Conservation (phyloP, 2,888 invertebrate genomes). For the Drosophila incognita region DNA sequence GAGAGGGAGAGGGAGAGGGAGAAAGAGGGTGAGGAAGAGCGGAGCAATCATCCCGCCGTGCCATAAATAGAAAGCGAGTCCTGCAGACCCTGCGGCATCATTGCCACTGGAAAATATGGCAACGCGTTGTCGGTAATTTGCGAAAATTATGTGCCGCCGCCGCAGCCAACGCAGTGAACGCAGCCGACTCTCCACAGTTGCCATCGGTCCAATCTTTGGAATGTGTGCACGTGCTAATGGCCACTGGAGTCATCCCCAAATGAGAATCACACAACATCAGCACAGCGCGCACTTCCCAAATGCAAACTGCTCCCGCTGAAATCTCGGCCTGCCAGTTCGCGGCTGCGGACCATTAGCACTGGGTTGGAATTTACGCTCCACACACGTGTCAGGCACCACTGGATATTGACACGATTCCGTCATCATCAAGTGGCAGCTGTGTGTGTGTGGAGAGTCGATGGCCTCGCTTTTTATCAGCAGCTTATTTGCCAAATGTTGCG, state of each 20-base stretch:
- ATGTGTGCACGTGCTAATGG: conserved; percentile 85
- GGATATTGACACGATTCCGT: conserved; percentile 76
- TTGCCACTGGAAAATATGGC: conserved; percentile 74
- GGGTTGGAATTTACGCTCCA: conserved; percentile 64
- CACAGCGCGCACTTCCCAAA: conserved; percentile 17
- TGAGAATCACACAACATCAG: conserved; percentile 55
- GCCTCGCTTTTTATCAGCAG: conserved; percentile 28
- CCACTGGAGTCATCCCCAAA: conserved; percentile 43
- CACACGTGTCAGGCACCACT: conserved; percentile 58
- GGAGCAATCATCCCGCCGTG: conserved; percentile 39
- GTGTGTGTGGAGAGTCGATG: not conserved
- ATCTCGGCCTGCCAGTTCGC: conserved; percentile 70
- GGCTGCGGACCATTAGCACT: conserved; percentile 64
- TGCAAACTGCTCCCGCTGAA: conserved; percentile 49
- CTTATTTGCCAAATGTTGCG: conserved; percentile 30
- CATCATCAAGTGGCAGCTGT: conserved; percentile 63
- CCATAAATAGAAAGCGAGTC: conserved; percentile 61
- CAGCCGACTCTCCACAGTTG: conserved; percentile 38
- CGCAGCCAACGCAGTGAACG: conserved; percentile 17
- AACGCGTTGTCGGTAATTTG: conserved; percentile 80
- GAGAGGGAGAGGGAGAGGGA: not conserved
- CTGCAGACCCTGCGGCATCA: conserved; percentile 66
- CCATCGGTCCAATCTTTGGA: conserved; percentile 63
- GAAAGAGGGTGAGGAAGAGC: not conserved
- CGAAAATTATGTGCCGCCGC: conserved; percentile 78